Evolutionary conservation across 2,888 invertebrate species (phyloP).

Genomic region (Oasisia sp.): DNA sequence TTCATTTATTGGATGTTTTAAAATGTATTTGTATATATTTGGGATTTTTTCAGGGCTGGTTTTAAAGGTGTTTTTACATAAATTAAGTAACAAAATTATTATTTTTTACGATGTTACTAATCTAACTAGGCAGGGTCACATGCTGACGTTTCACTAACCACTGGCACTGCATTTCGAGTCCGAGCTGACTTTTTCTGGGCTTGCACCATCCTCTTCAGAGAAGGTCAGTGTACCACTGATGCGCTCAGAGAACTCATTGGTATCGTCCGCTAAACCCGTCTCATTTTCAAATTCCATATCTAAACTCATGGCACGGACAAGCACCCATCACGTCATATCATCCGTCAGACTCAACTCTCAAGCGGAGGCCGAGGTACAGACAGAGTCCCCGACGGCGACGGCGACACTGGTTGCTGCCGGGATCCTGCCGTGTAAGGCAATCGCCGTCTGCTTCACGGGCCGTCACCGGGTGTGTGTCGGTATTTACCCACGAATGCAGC

Average conservation of each 20-base stretch:
- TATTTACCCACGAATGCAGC: neutral
- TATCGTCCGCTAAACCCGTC: constrained; percentile 35
- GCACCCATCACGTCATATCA: neutral
- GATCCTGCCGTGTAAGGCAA: neutral
- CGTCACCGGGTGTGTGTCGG: neutral
- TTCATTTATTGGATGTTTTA: too few species aligned
- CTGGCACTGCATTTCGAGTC: neutral
- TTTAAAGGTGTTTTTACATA: too few species aligned
- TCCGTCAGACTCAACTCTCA: neutral
- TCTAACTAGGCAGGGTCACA: too few species aligned
- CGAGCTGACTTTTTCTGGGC: neutral
- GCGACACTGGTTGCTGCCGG: too few species aligned
- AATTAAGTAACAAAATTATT: too few species aligned
- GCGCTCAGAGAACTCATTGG: constrained; percentile 32
- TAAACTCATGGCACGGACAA: neutral
- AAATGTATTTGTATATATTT: too few species aligned
- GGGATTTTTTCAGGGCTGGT: too few species aligned
- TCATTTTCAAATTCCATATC: constrained; percentile 30
- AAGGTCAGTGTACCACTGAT: constrained; percentile 35
- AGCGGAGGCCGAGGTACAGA: neutral
- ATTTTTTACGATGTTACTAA: too few species aligned
- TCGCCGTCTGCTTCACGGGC: too few species aligned
- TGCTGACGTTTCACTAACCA: neutral
- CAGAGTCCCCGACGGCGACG: neutral
- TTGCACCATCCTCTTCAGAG: neutral